A percentile compares a stretch with the other conserved stretches of the same genome.
These are phyloP conservation scores for Ochropacha duplaris DNA, from an alignment of 2,888 invertebrate species.

Conservation along the genomic window DNA sequence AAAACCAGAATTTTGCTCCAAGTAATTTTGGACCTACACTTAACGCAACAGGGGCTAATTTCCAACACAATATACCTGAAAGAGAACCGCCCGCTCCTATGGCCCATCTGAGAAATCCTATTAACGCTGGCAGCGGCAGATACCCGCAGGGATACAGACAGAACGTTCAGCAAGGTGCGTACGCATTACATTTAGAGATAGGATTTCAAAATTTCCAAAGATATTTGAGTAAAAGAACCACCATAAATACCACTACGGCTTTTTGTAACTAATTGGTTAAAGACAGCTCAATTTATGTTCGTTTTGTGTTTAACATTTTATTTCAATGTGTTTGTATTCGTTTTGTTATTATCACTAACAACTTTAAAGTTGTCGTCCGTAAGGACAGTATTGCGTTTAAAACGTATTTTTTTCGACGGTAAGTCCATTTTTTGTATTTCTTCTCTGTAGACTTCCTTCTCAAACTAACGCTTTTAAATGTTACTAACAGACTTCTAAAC, in stretches of 20 bases:
- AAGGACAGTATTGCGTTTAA: slow-evolving; percentile 5
- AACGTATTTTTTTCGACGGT: slow-evolving; percentile 44
- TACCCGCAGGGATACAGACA: slow-evolving; percentile 75
- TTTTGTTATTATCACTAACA: slow-evolving; percentile 64
- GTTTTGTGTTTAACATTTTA: slow-evolving; percentile 47
- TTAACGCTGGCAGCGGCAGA: slow-evolving; percentile 73
- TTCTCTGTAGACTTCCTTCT: slow-evolving; percentile 40
- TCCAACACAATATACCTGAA: slow-evolving; percentile 68
- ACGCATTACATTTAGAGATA: slow-evolving; percentile 64
- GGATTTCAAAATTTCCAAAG: slow-evolving; percentile 52
- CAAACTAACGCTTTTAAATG: slow-evolving; percentile 60
- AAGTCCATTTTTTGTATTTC: slow-evolving; percentile 57
- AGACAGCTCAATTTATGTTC: slow-evolving; percentile 66
- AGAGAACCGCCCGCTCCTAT: slow-evolving; percentile 74
- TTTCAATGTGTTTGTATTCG: slow-evolving; percentile 41
- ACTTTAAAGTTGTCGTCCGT: slow-evolving; percentile 16
- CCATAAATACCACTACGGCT: slow-evolving; percentile 63
- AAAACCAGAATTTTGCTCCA: slow-evolving; percentile 68
- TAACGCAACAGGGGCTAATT: slow-evolving; percentile 70
- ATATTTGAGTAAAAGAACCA: slow-evolving; percentile 12
- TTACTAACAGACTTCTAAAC: slow-evolving; percentile 41
- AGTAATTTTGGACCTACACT: slow-evolving; percentile 75
- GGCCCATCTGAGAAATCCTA: slow-evolving; percentile 73
- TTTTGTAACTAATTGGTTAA: slow-evolving; percentile 72
- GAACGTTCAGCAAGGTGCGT: slow-evolving; percentile 80